These are phyloP conservation scores for Hydropsyche tenuis DNA, from an alignment of 1,140 invertebrate species.

Conservation along the genomic window DNA sequence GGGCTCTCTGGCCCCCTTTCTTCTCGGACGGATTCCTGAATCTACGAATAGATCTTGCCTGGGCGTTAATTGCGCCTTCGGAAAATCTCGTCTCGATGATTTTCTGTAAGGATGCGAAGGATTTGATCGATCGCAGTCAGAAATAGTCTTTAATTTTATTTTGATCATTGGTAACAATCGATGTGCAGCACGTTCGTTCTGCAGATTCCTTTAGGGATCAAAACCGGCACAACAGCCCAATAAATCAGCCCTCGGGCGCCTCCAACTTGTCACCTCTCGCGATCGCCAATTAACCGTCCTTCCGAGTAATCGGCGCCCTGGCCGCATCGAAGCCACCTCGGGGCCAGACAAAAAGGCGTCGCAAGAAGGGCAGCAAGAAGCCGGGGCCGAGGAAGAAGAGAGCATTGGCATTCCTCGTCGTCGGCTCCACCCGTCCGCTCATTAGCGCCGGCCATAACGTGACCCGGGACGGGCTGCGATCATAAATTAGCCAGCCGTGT, in stretches of 20 bases:
- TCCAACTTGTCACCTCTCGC: too few relatives aligned
- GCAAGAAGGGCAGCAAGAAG: not conserved
- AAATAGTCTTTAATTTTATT: too few relatives aligned
- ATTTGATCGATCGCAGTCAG: too few relatives aligned
- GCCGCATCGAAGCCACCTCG: not conserved
- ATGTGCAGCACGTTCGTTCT: too few relatives aligned
- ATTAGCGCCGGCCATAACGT: constrained; percentile 49
- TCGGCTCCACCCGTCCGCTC: constrained; percentile 32
- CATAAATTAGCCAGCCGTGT: constrained; percentile 47
- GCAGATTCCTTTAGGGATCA: too few relatives aligned
- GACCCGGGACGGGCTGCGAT: constrained; percentile 46
- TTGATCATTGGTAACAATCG: too few relatives aligned
- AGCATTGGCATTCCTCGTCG: constrained; percentile 36
- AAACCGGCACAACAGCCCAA: not conserved
- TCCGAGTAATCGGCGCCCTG: constrained; percentile 32
- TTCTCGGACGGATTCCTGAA: not conserved
- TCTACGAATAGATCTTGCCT: constrained; percentile 31
- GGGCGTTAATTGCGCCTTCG: constrained; percentile 27
- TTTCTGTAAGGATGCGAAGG: too few relatives aligned
- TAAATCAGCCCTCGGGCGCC: too few relatives aligned
- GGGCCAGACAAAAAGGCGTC: constrained; percentile 36
- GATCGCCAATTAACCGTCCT: constrained; percentile 7
- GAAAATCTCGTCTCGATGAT: not conserved
- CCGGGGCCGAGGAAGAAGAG: constrained; percentile 29
- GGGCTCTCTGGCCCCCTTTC: not conserved